Evolutionary conservation across 2,888 invertebrate genomes (phyloP), one percentile per base, ranked within the genome.

Genomic region (Synanthedon myopaeformis): DNA sequence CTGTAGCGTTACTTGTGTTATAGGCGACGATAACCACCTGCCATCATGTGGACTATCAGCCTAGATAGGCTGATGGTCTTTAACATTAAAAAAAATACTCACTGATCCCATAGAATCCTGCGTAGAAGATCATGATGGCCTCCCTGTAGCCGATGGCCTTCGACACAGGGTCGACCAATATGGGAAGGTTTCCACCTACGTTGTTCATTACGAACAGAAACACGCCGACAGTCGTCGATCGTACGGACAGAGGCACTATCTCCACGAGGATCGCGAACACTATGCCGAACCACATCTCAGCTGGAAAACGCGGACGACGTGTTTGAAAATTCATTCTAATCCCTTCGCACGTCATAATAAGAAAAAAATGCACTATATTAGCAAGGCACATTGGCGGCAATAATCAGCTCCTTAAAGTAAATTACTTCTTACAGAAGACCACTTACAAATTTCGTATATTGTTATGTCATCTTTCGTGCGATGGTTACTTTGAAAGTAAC

Each of bases 201-300:
- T 96, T 96, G 86, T 96, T 96, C 94, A 96, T 96, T 2, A 96
- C 94, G 79, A 96, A 96, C 45, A 96, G 89, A 74, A 96, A 96
- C 41, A 96, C 90, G 0, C 96, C 96, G 12, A 96, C 92, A 0
- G 95, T 94, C 45, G 95, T 95, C 4, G 96, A 96, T 51, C 96
- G 89, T 12, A 95, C 91, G 5, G 92, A 90, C 51, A 94, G 69
- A 0, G 96, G 96, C 1, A 96, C 95, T 58, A 96, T 94, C 82
- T 96, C 96, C 1, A 96, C 95, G 3, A 96, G 89, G 69, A 96
- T 94, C 3, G 96, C 96, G 76, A 96, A 96, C 3, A 96, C 92
- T 59, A 96, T 96, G 52, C 96, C 96, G 78, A 96, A 96, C 96
- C 96, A 96, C 96, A 96, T 96, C 84, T 96, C 96, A 66, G 96